Percentiles rank a stretch among this genome's conserved stretches.
Evolutionary conservation across 2,888 invertebrate genomes (phyloP).

Genomic region (Euzetes globulus): DNA sequence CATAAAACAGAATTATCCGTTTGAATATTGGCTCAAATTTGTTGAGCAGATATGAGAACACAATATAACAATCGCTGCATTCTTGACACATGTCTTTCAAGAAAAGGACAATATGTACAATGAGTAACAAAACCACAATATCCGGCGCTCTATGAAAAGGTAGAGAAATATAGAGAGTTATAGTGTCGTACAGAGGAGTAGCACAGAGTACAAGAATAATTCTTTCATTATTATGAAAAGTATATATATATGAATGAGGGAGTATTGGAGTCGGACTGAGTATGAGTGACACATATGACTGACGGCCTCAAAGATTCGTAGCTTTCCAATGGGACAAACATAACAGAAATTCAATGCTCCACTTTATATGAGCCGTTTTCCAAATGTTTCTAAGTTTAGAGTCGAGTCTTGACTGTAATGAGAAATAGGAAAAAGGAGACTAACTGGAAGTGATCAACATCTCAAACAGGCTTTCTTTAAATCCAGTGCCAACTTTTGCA

Average conservation of each 20-base stretch:
- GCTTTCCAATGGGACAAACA: not conserved
- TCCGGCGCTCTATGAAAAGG: slow-evolving; percentile 2
- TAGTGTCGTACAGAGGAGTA: not conserved
- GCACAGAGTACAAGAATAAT: slow-evolving; percentile 10
- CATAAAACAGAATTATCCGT: slow-evolving; percentile 17
- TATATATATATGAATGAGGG: slow-evolving; percentile 20
- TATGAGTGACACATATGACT: slow-evolving; percentile 18
- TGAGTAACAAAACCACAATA: slow-evolving; percentile 25
- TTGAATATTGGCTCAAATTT: not conserved
- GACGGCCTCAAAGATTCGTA: not conserved
- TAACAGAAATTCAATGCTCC: slow-evolving; percentile 14
- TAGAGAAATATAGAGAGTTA: too few relatives aligned
- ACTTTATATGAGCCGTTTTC: not conserved
- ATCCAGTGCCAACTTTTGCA: not conserved
- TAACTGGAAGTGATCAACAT: slow-evolving; percentile 13
- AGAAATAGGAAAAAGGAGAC: not conserved
- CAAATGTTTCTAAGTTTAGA: not conserved
- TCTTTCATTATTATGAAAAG: slow-evolving; percentile 21
- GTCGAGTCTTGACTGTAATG: slow-evolving; percentile 1
- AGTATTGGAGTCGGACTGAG: not conserved
- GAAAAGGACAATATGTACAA: not conserved
- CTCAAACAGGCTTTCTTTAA: slow-evolving; percentile 21
- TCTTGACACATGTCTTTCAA: slow-evolving; percentile 24
- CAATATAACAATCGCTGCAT: slow-evolving; percentile 6
- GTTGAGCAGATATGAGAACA: slow-evolving; percentile 1